Evolutionary conservation across 2,113 vertebrate species (phyloP).

Genomic region (Acrocephalus kingi): DNA sequence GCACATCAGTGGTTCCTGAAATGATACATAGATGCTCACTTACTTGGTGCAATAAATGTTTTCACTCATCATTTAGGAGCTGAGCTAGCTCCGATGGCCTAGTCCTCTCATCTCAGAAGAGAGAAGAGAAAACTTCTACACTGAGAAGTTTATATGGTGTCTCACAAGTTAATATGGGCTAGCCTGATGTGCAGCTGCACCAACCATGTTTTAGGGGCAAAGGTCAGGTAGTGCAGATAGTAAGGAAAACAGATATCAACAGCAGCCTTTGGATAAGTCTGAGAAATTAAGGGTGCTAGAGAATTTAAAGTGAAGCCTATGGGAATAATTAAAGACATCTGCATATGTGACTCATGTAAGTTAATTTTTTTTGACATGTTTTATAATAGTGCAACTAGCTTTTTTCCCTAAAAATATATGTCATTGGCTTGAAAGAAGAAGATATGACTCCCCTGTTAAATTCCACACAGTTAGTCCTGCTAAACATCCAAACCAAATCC

Average conservation of each 20-base stretch:
- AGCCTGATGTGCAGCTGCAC: neutral
- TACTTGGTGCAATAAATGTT: neutral
- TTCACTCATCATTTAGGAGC: neutral
- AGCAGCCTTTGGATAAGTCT: neutral
- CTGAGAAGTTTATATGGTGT: neutral
- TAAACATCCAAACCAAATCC: neutral
- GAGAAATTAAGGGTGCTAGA: neutral
- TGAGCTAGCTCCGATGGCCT: neutral
- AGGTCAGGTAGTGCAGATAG: neutral
- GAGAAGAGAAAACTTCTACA: neutral
- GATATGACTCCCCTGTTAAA: neutral
- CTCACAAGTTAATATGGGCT: neutral
- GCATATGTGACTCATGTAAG: neutral
- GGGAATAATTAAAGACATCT: neutral
- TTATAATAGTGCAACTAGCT: neutral
- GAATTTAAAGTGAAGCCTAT: neutral
- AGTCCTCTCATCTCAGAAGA: neutral
- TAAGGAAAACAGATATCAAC: neutral
- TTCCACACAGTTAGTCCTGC: neutral
- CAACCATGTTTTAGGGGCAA: neutral
- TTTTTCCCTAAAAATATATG: neutral
- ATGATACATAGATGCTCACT: neutral
- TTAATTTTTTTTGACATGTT: neutral
- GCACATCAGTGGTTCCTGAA: neutral
- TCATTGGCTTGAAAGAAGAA: neutral